Conservation (phyloP, 2,113 vertebrate genomes). For the human (Homo sapiens) region GRCh38 chr4:163763001-163763500, state of each 20-base stretch:
- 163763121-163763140: neutral
- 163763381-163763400: conserved; percentile 3
- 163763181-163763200: neutral
- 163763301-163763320: neutral
- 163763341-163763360: neutral
- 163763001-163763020: neutral
- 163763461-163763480: neutral
- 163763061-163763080: conserved; percentile 59
- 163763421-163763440: neutral
- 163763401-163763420: neutral
- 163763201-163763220: neutral
- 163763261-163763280: neutral
- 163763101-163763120: conserved; percentile 21
- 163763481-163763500: neutral
- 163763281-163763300: neutral
- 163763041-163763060: neutral
- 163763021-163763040: conserved; percentile 38
- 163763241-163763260: neutral
- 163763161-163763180: conserved; percentile 27
- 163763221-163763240: neutral
- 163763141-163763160: neutral
- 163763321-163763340: neutral
- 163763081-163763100: conserved; percentile 44
- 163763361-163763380: neutral
- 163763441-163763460: neutral